Evolutionary conservation across 2,888 invertebrate genomes (phyloP).

Genomic region (Myathropa florea): DNA sequence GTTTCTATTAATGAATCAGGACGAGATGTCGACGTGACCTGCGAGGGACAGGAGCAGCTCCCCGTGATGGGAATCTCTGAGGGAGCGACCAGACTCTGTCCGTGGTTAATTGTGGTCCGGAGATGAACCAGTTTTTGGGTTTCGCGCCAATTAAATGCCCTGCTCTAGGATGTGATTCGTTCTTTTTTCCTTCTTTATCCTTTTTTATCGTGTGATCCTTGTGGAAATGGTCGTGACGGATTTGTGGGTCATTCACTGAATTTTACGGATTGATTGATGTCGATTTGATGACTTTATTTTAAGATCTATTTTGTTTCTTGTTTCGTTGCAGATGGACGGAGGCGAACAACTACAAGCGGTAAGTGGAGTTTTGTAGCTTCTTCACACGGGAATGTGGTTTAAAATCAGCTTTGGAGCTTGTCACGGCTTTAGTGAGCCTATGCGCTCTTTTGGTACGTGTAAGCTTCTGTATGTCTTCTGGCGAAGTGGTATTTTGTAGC

Average conservation of each 20-base stretch:
- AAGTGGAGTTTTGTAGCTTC: constrained; percentile 7
- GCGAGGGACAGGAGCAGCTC: constrained; percentile 11
- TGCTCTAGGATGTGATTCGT: constrained; percentile 41
- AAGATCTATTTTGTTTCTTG: neutral
- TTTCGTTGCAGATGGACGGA: constrained; percentile 45
- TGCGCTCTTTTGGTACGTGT: no score
- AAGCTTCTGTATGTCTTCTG: no score
- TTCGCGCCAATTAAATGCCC: constrained; percentile 1
- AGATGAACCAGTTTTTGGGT: constrained; percentile 38
- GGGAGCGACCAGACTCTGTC: neutral
- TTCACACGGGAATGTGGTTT: neutral
- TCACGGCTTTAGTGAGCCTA: no score
- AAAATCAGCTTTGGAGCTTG: neutral
- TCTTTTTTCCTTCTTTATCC: neutral
- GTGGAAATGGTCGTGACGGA: constrained; percentile 58
- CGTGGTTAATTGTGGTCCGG: constrained; percentile 45
- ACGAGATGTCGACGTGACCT: neutral
- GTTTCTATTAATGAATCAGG: constrained; percentile 44
- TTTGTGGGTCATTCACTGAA: constrained; percentile 22
- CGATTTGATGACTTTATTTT: constrained; percentile 50
- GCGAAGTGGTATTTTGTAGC: no score
- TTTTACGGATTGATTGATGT: constrained; percentile 63
- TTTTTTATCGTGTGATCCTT: constrained; percentile 17
- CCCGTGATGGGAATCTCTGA: constrained; percentile 40
- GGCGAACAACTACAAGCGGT: constrained; percentile 34